A percentile compares a stretch with the other conserved stretches of the same genome.
Evolutionary conservation across 1,140 invertebrate genomes (phyloP).

Genomic region (Neodiprion fabricii): DNA sequence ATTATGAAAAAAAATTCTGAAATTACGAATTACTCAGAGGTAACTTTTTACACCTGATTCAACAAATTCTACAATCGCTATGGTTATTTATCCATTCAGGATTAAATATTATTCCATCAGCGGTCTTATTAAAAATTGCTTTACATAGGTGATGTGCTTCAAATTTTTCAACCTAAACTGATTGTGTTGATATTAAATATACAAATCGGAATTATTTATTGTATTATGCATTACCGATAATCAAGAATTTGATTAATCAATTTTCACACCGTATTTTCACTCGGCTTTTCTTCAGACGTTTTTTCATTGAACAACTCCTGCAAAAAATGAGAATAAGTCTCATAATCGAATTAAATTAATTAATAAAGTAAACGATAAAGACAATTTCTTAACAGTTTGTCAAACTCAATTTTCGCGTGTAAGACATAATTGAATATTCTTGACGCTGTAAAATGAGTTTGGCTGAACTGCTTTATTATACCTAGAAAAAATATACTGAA

Average conservation of each 20-base stretch:
- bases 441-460: no score
- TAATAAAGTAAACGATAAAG: neutral
- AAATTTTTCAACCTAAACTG: neutral
- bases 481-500: conserved; percentile 31
- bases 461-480: no score
- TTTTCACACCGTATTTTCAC: conserved; percentile 14
- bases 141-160: neutral
- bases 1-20: no score
- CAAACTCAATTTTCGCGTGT: no score
- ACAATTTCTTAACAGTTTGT: no score
- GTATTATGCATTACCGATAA: neutral
- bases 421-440: conserved; percentile 22
- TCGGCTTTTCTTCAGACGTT: neutral
- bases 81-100: no score
- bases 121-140: neutral
- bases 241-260: neutral
- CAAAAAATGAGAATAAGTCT: conserved; percentile 11
- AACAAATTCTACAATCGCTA: no score
- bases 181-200: no score
- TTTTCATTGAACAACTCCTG: conserved; percentile 23
- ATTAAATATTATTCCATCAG: neutral
- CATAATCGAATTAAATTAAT: conserved; percentile 5
- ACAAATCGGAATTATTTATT: no score
- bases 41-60: no score
- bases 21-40: no score